Percentiles rank a stretch among this genome's conserved stretches.
phyloP scores from a whole-genome alignment of 1,140 invertebrate genomes.

The Philaenus spumarius region DNA sequence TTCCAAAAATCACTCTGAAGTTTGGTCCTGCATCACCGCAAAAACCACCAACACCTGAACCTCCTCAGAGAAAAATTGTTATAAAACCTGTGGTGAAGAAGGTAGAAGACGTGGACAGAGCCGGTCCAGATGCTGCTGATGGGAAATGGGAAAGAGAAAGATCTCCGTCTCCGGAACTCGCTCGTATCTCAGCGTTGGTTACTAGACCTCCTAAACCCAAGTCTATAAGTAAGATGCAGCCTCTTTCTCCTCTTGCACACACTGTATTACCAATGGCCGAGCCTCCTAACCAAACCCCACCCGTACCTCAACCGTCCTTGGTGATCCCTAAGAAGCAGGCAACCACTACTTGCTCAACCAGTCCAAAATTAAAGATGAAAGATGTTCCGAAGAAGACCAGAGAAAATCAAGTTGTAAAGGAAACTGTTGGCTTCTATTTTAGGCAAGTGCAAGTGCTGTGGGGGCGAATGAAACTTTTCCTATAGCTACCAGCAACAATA shows the following conservation, averaged over 20 bases:
- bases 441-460: no score
- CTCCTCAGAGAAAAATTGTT: constrained; percentile 52
- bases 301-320: not conserved
- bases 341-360: not conserved
- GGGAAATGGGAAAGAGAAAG: constrained; percentile 38
- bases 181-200: constrained; percentile 70
- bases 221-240: constrained; percentile 43
- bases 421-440: constrained; percentile 17
- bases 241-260: constrained; percentile 4
- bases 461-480: no score
- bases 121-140: constrained; percentile 15
- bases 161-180: constrained; percentile 69
- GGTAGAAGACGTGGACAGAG: constrained; percentile 33
- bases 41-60: constrained; percentile 29
- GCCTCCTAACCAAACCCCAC: not conserved
- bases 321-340: not conserved
- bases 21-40: constrained; percentile 55
- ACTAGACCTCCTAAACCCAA: constrained; percentile 67
- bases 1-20: constrained; percentile 77
- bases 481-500: no score
- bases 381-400: constrained; percentile 35
- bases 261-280: not conserved
- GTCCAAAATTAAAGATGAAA: constrained; percentile 38
- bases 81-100: constrained; percentile 66
- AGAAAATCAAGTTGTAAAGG: constrained; percentile 36